Evolutionary conservation across 23 tunicate genomes (phyloP), one percentile per base, ranked within the genome.

Genomic region (Pegea sp.): DNA sequence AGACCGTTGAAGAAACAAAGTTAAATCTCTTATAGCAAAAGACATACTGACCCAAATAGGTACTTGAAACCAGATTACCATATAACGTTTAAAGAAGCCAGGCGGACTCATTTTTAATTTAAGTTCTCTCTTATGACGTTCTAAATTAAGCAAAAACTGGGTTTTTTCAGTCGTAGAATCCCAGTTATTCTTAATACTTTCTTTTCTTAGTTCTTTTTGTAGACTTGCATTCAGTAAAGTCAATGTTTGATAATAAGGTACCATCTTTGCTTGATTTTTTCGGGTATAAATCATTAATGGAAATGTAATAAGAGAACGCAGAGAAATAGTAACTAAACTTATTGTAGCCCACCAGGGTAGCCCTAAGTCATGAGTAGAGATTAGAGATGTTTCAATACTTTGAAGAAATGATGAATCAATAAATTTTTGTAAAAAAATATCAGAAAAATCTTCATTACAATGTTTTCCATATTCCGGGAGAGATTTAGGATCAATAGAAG

Each of bases 291-390:
- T 8, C 46, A 8, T 11, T 16, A 38, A 16, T 16, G 46, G 46
- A 8, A 38, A 11, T 38, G 46, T 38, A 8, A 38, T 38, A 11
- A 38, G 46, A 11, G 46, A 38, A 11, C 46, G 11, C 46, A 38
- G 11, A 16, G 46, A 11, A 16, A 38, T 8, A 38, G 46, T 38
- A 16, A 16, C 11, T 16, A 38, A 16, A 11, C 13, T 16, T 38
- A 38, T 38, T 16, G 46, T 38, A 16, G 46, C 46, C 46, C 46
- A 38, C 46, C 46, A 38, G 13, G 46, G 46, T 16, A 38, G 46
- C 13, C 46, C 46, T 16, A 38, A 38, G 46, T 38, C 46, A 16
- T 38, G 46, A 16, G 16, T 38, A 8, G 11, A 16, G 46, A 38
- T 16, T 16, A 38, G 46, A 11, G 16, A 38, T 11, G 11, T 38